Percentiles rank a stretch among this genome's conserved stretches.
These are phyloP conservation scores for Adineta ricciae DNA, from an alignment of 2,888 invertebrate genomes.

Conservation along the genomic window DNA sequence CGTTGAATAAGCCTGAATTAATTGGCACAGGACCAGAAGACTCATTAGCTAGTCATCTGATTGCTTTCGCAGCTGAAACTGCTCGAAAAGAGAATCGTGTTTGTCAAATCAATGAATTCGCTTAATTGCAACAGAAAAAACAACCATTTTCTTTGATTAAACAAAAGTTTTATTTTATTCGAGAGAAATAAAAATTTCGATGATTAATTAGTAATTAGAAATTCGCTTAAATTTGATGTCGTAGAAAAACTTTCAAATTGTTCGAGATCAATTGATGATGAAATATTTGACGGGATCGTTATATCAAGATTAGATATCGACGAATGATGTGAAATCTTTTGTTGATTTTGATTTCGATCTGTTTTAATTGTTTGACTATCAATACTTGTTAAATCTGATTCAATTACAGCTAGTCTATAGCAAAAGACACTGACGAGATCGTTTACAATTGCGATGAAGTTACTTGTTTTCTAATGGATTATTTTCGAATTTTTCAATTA, in stretches of 20 bases:
- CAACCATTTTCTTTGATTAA: not conserved
- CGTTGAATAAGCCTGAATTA: conserved; percentile 36
- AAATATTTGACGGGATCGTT: not conserved
- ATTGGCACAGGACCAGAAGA: conserved; percentile 44
- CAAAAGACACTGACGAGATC: not conserved
- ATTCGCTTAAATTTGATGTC: not conserved
- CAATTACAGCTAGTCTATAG: not conserved
- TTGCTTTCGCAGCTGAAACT: conserved; percentile 47
- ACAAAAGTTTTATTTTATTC: not conserved
- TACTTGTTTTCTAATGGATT: not conserved
- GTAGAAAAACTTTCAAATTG: not conserved
- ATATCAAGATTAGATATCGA: not conserved
- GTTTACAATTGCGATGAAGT: no score
- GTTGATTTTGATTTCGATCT: not conserved
- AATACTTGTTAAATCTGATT: not conserved
- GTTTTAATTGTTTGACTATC: not conserved
- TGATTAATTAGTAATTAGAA: not conserved
- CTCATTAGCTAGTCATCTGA: conserved; percentile 44
- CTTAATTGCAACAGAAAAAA: not conserved
- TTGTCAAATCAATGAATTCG: conserved; percentile 35
- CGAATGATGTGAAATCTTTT: not conserved
- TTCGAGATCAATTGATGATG: not conserved
- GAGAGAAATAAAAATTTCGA: not conserved
- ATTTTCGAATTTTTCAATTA: not conserved
- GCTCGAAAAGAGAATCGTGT: conserved; percentile 43